These are phyloP conservation scores for Monodelphis domestica DNA, from an alignment of 2,797 vertebrate species.

Conservation along the genomic window DNA sequence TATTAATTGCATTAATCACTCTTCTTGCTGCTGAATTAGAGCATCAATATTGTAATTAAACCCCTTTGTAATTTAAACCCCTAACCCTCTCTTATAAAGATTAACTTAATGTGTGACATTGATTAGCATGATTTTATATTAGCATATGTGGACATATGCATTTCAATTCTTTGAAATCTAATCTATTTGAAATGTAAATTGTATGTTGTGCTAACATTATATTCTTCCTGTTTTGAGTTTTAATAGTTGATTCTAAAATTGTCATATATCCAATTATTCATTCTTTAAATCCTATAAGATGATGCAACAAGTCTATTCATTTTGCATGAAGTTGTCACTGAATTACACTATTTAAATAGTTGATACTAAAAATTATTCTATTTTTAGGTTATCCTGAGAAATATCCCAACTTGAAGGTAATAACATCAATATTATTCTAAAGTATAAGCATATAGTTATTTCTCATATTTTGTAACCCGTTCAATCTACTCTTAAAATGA, in stretches of 20 bases:
- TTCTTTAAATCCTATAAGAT: conserved; percentile 45
- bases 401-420: conserved; percentile 70
- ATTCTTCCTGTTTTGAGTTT: not conserved
- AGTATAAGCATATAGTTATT: conserved; percentile 30
- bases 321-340: conserved; percentile 2
- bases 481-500: conserved; percentile 53
- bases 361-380: conserved; percentile 38
- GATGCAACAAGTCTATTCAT: conserved; percentile 40
- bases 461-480: conserved; percentile 59
- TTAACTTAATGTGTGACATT: conserved; percentile 42
- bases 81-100: conserved; percentile 3
- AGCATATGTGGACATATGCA: conserved; percentile 21
- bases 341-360: conserved; percentile 27
- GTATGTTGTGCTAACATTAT: conserved; percentile 56
- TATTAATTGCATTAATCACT: conserved; percentile 41
- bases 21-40: not conserved
- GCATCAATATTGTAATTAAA: conserved; percentile 58
- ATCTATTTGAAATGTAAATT: conserved; percentile 57
- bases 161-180: conserved; percentile 54
- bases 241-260: conserved; percentile 5
- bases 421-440: conserved; percentile 12
- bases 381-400: conserved; percentile 72
- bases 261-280: conserved; percentile 1
- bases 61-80: conserved; percentile 28
- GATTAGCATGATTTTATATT: conserved; percentile 33